phyloP scores from a whole-genome alignment of 2,113 vertebrate species.

The Zosterops borbonicus region DNA sequence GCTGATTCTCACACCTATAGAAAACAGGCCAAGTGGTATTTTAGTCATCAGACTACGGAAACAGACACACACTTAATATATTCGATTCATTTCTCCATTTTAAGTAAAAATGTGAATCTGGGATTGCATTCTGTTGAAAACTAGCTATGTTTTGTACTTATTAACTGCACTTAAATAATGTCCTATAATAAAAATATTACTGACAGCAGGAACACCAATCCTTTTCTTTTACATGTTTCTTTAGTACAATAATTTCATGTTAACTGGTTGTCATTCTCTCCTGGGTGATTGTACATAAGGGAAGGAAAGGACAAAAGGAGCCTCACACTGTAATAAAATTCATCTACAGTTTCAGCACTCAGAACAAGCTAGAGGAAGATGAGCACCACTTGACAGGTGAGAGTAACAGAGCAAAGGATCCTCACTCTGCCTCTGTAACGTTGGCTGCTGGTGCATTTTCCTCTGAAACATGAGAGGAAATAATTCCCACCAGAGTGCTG shows the following conservation, averaged over 20 bases:
- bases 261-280: background rate
- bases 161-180: background rate
- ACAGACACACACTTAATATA: background rate
- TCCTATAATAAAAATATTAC: background rate
- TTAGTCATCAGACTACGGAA: constrained; percentile 36
- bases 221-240: background rate
- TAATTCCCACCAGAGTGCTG: background rate
- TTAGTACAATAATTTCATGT: background rate
- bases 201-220: background rate
- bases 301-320: background rate
- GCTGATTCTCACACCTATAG: constrained; percentile 45
- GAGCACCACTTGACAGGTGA: background rate
- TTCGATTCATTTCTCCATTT: background rate
- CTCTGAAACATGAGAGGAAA: background rate
- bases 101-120: background rate
- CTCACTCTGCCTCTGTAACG: background rate
- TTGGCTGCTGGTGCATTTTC: background rate
- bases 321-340: background rate
- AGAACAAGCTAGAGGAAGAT: background rate
- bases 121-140: background rate
- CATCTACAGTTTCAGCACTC: background rate
- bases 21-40: constrained; percentile 40
- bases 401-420: background rate
- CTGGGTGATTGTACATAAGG: background rate
- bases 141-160: background rate